A percentile compares a stretch with the other conserved stretches of the same genome.
These are phyloP conservation scores for Megaceryle maxima DNA, from an alignment of 2,113 vertebrate genomes.

Conservation along the genomic window DNA sequence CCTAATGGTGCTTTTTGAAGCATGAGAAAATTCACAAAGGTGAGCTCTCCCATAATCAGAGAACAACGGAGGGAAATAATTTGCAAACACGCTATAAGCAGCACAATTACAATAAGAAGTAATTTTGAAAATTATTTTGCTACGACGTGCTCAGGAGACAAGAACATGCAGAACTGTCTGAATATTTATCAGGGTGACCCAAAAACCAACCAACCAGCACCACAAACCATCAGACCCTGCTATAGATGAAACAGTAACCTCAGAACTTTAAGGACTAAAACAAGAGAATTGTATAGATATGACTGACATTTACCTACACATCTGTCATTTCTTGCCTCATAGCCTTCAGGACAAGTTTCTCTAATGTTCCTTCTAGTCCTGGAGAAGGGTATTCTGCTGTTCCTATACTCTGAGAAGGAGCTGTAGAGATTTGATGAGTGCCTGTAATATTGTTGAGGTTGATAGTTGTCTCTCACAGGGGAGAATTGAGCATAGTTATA, in stretches of 20 bases:
- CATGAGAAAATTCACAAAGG: not conserved
- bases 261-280: not conserved
- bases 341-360: constrained; percentile 86
- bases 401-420: constrained; percentile 81
- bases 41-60: not conserved
- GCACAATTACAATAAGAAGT: not conserved
- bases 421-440: constrained; percentile 90
- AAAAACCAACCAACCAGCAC: not conserved
- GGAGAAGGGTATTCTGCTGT: constrained; percentile 78
- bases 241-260: not conserved
- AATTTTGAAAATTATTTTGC: not conserved
- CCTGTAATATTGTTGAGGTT: constrained; percentile 86
- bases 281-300: constrained; percentile 49
- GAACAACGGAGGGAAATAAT: not conserved
- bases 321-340: constrained; percentile 79
- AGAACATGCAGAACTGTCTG: not conserved
- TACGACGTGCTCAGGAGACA: not conserved
- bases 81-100: not conserved
- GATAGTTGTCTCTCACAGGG: constrained; percentile 79
- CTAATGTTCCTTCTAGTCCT: constrained; percentile 82
- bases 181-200: not conserved
- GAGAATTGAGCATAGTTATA: constrained; percentile 86
- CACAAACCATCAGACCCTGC: not conserved
- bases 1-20: not conserved
- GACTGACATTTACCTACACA: constrained; percentile 94